These are phyloP conservation scores for Thymelicus sylvestris DNA, from an alignment of 2,888 invertebrate species.

Conservation along the genomic window DNA sequence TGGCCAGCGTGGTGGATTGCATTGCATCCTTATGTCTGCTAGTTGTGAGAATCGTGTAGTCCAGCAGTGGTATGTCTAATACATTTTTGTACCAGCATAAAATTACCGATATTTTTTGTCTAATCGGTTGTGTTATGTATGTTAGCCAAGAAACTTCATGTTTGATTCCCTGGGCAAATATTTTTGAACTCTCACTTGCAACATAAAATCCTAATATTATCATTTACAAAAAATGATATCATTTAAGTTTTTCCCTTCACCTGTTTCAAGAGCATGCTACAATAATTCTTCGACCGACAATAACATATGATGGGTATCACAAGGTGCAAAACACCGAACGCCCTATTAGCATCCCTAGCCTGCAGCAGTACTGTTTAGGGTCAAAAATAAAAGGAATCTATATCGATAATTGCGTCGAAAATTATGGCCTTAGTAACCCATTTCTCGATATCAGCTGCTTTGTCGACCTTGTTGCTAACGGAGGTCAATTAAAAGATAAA, in stretches of 20 bases:
- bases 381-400: slow-evolving; percentile 75
- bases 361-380: slow-evolving; percentile 57
- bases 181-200: too few species aligned
- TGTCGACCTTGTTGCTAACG: slow-evolving; percentile 70
- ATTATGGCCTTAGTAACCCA: slow-evolving; percentile 72
- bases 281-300: slow-evolving; percentile 60
- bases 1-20: too few species aligned
- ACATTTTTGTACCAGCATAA: too few species aligned
- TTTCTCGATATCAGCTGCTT: slow-evolving; percentile 76
- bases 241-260: slow-evolving; percentile 48
- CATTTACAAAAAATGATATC: not conserved
- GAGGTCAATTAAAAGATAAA: slow-evolving; percentile 65
- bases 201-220: not conserved
- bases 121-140: too few species aligned
- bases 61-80: too few species aligned
- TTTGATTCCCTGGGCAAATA: too few species aligned
- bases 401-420: slow-evolving; percentile 70
- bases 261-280: slow-evolving; percentile 65
- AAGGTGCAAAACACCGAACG: slow-evolving; percentile 79
- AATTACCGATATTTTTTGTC: too few species aligned
- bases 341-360: slow-evolving; percentile 69
- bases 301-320: slow-evolving; percentile 64
- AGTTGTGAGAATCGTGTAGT: too few species aligned
- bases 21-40: too few species aligned
- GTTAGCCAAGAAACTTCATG: too few species aligned